These are phyloP conservation scores for Sinocyclocheilus maitianheensis DNA, from an alignment of 2,113 vertebrate genomes.

Conservation along the genomic window DNA sequence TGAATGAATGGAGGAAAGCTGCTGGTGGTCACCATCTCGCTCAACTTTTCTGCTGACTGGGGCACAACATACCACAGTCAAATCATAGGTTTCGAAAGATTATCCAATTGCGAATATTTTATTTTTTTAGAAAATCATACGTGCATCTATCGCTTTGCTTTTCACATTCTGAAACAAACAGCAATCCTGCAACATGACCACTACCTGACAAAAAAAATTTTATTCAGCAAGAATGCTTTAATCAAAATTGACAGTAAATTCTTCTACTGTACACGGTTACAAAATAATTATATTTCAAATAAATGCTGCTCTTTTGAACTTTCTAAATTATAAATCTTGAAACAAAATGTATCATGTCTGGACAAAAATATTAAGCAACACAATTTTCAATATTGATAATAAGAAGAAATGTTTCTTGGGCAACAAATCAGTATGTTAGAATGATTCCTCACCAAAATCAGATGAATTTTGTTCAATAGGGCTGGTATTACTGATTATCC, in stretches of 20 bases:
- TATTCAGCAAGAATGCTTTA: neutral
- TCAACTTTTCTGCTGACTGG: constrained; percentile 27
- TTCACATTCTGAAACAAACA: too few relatives aligned
- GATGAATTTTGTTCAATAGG: neutral
- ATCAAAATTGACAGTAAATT: neutral
- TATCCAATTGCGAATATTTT: neutral
- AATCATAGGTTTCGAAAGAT: neutral
- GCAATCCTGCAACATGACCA: too few relatives aligned
- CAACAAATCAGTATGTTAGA: neutral
- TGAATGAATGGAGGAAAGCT: constrained; percentile 1
- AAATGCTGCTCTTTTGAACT: too few relatives aligned
- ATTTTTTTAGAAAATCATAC: neutral
- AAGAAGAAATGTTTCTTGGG: too few relatives aligned
- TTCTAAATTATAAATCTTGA: too few relatives aligned
- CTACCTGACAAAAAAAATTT: too few relatives aligned
- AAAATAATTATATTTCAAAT: neutral
- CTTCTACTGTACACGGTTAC: neutral
- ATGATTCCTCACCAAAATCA: neutral
- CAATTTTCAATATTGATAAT: neutral
- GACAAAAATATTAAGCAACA: neutral
- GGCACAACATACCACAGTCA: constrained; percentile 19
- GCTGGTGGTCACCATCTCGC: constrained; percentile 11
- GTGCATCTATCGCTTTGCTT: neutral
- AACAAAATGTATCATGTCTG: too few relatives aligned
- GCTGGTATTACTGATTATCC: neutral